Base-by-base conservation (phyloP, 2,113 vertebrate genomes). In the Zeus faber region DNA sequence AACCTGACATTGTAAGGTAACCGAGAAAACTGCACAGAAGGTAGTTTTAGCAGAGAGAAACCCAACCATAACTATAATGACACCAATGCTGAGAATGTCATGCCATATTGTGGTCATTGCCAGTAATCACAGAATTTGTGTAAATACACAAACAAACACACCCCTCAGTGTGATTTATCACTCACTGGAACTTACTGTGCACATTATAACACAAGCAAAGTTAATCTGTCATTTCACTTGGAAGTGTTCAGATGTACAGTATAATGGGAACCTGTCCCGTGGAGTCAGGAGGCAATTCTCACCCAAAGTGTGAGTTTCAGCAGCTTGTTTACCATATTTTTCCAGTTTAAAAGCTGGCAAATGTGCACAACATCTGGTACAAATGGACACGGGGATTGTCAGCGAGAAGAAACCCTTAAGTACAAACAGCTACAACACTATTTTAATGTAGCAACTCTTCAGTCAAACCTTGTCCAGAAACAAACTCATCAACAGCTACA, bases 281-380 rank as follows among this genome's bases (percentile, higher is more conserved):
- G 63, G 46, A 49, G 54, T 77, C 47, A 50, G 35, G 49, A 75
- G 65, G 59, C 54, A 69, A 59, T 69, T 77, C 69, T 68, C 69
- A 74, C 57, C 67, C 58, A n/a, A 10, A 74, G 68, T 74, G 77
- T 80, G 74, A 54, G 67, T 76, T 79, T 82, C 63, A 77, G 72
- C 65, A 55, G 67, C 62, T 79, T 54, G 62, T 64, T 77, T 74
- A 65, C 43, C 48, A 60, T 83, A 66, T 70, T 65, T 81, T 70
- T 62, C 35, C 58, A 46, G 52, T 77, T 83, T 79, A 71, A 75
- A 67, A 62, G 70, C 62, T 61, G 65, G 72, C 78, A 76, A 74
- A 83, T 67, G 74, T 72, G 50, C 79, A 67, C 41, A 67, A 81
- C 85, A 84, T 80, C 81, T 85, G 81, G 65, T 71, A 71, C 29